A percentile compares a stretch with the other conserved stretches of the same genome.
phyloP scores from a whole-genome alignment of 2,888 invertebrate genomes.

The Thyatira batis region DNA sequence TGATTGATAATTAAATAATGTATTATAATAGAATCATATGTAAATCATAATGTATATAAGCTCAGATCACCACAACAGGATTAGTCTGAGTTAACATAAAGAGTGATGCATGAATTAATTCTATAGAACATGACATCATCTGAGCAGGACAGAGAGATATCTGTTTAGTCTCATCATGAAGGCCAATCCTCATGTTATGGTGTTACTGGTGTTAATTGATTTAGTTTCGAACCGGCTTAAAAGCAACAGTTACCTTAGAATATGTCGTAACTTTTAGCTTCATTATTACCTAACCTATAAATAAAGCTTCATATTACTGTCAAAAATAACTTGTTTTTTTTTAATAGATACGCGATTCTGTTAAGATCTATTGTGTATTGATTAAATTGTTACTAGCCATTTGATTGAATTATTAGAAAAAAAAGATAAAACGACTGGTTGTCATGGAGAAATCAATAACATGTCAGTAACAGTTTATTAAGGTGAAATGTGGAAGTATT shows the following conservation, averaged over 20 bases:
- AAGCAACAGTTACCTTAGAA: constrained; percentile 54
- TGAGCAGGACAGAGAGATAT: constrained; percentile 35
- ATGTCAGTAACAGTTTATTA: constrained; percentile 31
- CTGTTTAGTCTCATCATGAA: constrained; percentile 36
- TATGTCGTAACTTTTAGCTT: constrained; percentile 63
- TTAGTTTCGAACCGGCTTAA: neutral
- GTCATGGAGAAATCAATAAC: constrained; percentile 53
- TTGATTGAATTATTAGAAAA: constrained; percentile 29
- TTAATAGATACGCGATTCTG: neutral
- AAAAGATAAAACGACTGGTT: constrained; percentile 39
- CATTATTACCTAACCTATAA: constrained; percentile 59
- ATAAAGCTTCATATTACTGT: constrained; percentile 16
- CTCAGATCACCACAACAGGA: neutral
- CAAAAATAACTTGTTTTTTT: neutral
- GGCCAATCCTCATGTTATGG: constrained; percentile 29
- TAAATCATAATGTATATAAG: neutral
- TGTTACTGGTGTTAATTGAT: neutral
- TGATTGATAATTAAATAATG: neutral
- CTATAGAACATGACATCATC: constrained; percentile 45
- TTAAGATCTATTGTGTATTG: neutral
- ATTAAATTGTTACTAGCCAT: constrained; percentile 20
- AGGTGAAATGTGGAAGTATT: constrained; percentile 18
- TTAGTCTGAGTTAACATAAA: neutral
- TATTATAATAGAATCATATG: neutral
- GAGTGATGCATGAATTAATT: neutral